Base-by-base conservation (phyloP, 1,140 invertebrate genomes). In the Musca vetustissima region DNA sequence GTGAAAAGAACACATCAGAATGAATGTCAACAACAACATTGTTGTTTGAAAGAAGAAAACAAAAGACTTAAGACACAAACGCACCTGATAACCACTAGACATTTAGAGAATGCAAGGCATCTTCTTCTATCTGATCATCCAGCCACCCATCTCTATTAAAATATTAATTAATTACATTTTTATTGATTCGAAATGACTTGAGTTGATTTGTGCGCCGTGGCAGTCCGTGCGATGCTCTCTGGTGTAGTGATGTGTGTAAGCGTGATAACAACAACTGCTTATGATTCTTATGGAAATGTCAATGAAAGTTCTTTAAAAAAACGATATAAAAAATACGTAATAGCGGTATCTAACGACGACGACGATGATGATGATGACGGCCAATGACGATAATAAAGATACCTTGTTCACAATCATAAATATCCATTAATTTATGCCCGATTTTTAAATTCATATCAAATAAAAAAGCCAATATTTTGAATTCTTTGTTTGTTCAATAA, bases 141-240 rank as follows among this genome's bases (percentile, higher is more conserved):
- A 28, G 7, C 28, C 28, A 28, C 14, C 48, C 48, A 22, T 59
- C 47, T 66, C 64, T 49, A 66, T 66, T n/a, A 66, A 66, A 66
- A 66, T 66, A 66, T 66, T 66, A 66, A 66, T 66, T 66, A 66
- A 66, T 66, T 66, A 52, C 64, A 66, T 50, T 66, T 66, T 61
- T 61, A 61, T 61, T 61, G 36, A 32, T 61, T n/a, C 36, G 7
- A 61, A 61, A 61, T 61, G 32, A 43, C 28, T 43, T 61, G 17
- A 36, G 32, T 61, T 61, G 19, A 61, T 61, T 61, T 61, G 36
- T 43, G 36, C n/a, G n/a, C 17, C 28, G 25, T 59, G 28, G 15
- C 7, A 28, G 25, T 32, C 28, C n/a, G 8, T 32, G n/a, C 11
- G 32, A 28, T 36, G 9, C 2, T 61, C 13, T n/a, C 15, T 4